Conservation (phyloP, 2,797 vertebrate genomes). For the Premnoplex brunnescens region DNA sequence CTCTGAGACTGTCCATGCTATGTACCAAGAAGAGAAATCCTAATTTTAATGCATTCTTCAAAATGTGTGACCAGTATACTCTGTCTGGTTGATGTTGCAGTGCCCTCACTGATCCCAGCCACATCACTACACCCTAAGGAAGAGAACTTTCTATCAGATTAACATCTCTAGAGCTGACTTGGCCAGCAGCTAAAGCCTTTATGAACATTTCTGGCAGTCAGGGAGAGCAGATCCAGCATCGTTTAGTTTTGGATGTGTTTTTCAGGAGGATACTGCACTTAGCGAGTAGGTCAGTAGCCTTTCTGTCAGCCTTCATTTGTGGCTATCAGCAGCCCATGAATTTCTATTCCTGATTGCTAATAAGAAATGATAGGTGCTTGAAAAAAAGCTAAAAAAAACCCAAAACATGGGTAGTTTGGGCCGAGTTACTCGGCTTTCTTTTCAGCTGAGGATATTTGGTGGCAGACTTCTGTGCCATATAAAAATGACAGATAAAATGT, state of each 20-base stretch:
- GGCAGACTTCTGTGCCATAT: background rate
- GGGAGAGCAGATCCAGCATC: background rate
- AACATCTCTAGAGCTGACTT: background rate
- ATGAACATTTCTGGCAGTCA: background rate
- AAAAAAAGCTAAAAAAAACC: background rate
- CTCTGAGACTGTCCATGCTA: background rate
- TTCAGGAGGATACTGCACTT: background rate
- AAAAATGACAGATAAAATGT: conserved; percentile 8
- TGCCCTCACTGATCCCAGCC: background rate
- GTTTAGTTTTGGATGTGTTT: accelerated
- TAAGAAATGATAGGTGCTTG: background rate
- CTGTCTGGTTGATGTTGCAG: background rate
- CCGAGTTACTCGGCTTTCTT: background rate
- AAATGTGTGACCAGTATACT: background rate
- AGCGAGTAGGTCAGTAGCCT: background rate
- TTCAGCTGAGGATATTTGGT: background rate
- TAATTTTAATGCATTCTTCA: background rate
- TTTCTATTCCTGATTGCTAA: background rate
- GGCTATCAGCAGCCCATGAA: background rate
- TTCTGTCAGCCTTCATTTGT: accelerated
- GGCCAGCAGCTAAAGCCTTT: background rate
- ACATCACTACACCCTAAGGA: background rate
- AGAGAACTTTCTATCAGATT: background rate
- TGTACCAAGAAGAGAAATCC: background rate
- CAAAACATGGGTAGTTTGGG: background rate